Conservation (phyloP, 1,140 invertebrate genomes). For the Stenopsyche tienmushanensis region DNA sequence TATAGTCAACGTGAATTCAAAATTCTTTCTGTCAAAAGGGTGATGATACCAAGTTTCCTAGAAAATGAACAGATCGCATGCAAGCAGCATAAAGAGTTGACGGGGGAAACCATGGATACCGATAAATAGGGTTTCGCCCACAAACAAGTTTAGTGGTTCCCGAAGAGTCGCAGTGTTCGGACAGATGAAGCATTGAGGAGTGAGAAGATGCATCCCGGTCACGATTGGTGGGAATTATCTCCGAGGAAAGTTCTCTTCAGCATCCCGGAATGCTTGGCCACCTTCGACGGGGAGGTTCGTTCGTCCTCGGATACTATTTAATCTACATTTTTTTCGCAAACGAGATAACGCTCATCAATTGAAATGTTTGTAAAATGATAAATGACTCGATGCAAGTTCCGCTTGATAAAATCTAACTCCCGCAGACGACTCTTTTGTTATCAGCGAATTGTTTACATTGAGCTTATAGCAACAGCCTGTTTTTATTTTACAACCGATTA, state of each 20-base stretch:
- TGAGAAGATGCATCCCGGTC: constrained; percentile 48
- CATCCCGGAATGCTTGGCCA: constrained; percentile 60
- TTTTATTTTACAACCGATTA: too few species aligned
- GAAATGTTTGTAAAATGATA: not conserved
- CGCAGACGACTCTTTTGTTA: not conserved
- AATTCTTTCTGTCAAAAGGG: too few species aligned
- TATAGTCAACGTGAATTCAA: too few species aligned
- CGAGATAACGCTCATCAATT: not conserved
- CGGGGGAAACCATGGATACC: constrained; percentile 19
- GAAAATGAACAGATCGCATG: too few species aligned
- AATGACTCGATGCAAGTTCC: constrained; percentile 1
- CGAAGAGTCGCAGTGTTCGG: not conserved
- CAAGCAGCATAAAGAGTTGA: not conserved
- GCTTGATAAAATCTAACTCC: too few species aligned
- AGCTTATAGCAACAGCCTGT: too few species aligned
- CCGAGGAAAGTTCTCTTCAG: constrained; percentile 52
- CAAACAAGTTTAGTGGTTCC: not conserved
- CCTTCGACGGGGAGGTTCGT: constrained; percentile 61
- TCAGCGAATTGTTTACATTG: not conserved
- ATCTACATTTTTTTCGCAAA: not conserved
- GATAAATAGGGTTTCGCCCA: constrained; percentile 4
- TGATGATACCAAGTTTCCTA: too few species aligned
- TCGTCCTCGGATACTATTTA: constrained; percentile 13
- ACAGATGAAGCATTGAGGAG: not conserved
- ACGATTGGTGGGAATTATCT: constrained; percentile 64